These are phyloP conservation scores for Seriola rivoliana DNA, from an alignment of 2,113 vertebrate genomes.

Conservation along the genomic window DNA sequence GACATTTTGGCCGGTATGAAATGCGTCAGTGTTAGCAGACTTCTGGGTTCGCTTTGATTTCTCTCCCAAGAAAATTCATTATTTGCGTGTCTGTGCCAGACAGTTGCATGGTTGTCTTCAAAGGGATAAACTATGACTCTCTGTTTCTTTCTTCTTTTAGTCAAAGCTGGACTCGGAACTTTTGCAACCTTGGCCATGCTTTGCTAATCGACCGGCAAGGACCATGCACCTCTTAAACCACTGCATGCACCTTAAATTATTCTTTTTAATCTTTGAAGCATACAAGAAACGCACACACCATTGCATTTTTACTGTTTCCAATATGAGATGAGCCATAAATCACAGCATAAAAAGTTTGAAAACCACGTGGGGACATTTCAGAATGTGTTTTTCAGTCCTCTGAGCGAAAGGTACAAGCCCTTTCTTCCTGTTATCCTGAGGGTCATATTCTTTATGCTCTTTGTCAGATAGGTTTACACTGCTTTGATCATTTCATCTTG, in stretches of 20 bases:
- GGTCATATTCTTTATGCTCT: constrained; percentile 53
- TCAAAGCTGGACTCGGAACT: constrained; percentile 13
- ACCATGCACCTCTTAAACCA: constrained; percentile 18
- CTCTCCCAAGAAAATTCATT: constrained; percentile 68
- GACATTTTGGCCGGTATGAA: constrained; percentile 71
- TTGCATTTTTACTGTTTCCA: constrained; percentile 24
- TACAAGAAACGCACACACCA: background rate
- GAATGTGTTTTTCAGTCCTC: constrained; percentile 55
- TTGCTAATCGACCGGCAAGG: constrained; percentile 17
- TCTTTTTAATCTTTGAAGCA: constrained; percentile 23
- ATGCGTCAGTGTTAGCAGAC: constrained; percentile 67
- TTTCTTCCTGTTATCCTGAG: constrained; percentile 57
- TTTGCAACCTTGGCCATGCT: constrained; percentile 32
- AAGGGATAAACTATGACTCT: constrained; percentile 57
- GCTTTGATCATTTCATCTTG: constrained; percentile 57
- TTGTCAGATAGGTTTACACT: constrained; percentile 51
- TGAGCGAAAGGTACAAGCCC: constrained; percentile 28
- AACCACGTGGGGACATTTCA: constrained; percentile 36
- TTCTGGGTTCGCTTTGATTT: constrained; percentile 70
- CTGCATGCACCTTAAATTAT: constrained; percentile 22
- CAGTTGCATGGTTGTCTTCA: constrained; percentile 51
- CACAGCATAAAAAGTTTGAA: constrained; percentile 44
- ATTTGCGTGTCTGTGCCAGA: constrained; percentile 63
- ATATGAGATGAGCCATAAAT: constrained; percentile 48
- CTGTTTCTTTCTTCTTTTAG: constrained; percentile 47